These are phyloP conservation scores for Batillaria attramentaria DNA, from an alignment of 1,140 invertebrate genomes.

Conservation along the genomic window DNA sequence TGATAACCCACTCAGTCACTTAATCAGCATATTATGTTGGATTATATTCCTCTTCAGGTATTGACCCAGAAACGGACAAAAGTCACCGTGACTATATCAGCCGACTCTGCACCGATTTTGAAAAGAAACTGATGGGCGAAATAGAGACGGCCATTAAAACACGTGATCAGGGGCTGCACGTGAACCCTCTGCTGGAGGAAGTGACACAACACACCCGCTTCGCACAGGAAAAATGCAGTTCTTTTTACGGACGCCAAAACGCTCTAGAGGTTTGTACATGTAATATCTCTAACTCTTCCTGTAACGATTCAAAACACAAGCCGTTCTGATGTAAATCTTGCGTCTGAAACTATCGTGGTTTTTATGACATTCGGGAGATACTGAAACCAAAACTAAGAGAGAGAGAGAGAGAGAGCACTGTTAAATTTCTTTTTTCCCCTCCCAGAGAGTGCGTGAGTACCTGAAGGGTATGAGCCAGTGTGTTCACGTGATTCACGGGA, in stretches of 20 bases:
- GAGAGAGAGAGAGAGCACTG: too few species aligned
- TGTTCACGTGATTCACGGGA: constrained; percentile 45
- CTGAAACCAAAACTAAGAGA: too few species aligned
- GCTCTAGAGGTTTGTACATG: constrained; percentile 45
- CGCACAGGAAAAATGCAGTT: constrained; percentile 53
- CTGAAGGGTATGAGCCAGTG: constrained; percentile 32
- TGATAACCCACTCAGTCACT: too few species aligned
- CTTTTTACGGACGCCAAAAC: constrained; percentile 52
- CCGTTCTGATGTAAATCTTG: too few species aligned
- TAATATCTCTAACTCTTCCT: not conserved
- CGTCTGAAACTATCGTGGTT: too few species aligned
- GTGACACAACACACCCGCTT: constrained; percentile 55
- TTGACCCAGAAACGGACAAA: constrained; percentile 43
- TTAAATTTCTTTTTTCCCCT: not conserved
- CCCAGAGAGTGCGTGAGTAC: constrained; percentile 45
- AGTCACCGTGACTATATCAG: constrained; percentile 55
- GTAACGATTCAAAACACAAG: too few species aligned
- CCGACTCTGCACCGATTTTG: constrained; percentile 51
- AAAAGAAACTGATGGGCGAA: constrained; percentile 41
- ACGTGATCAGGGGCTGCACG: constrained; percentile 24
- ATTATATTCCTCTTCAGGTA: too few species aligned
- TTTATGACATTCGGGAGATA: not conserved
- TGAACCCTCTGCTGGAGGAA: constrained; percentile 45
- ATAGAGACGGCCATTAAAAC: constrained; percentile 48
- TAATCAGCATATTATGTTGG: too few species aligned